A percentile compares a stretch with the other conserved stretches of the same genome.
phyloP scores from a whole-genome alignment of 2,888 invertebrate species.

The Argynnis bischoffii region DNA sequence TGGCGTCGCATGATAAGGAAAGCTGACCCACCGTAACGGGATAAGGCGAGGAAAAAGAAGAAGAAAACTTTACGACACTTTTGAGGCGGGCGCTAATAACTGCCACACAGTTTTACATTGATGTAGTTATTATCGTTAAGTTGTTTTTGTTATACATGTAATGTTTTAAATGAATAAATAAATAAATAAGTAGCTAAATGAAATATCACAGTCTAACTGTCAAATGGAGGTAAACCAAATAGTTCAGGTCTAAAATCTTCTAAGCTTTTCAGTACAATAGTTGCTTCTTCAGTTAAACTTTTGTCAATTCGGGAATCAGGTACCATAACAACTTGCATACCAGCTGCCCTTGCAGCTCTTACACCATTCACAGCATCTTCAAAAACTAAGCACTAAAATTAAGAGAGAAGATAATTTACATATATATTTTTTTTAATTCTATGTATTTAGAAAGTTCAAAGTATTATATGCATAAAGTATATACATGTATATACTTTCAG shows the following conservation, averaged over 20 bases:
- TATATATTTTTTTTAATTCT: neutral
- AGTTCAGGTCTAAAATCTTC: conserved; percentile 91
- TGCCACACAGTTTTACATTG: too few species aligned
- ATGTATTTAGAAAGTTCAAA: neutral
- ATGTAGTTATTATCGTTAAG: too few species aligned
- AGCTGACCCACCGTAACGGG: too few species aligned
- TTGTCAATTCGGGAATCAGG: conserved; percentile 82
- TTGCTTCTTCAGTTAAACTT: conserved; percentile 76
- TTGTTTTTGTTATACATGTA: too few species aligned
- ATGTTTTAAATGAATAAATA: too few species aligned
- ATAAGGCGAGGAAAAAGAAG: too few species aligned
- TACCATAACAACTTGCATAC: conserved; percentile 94
- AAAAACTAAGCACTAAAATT: conserved; percentile 89
- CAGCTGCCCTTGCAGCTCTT: conserved; percentile 87
- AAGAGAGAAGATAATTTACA: neutral
- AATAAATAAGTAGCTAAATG: neutral
- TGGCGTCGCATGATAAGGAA: too few species aligned
- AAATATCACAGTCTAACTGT: conserved; percentile 34
- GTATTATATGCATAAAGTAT: neutral
- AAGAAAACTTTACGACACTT: too few species aligned
- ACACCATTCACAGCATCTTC: conserved; percentile 97
- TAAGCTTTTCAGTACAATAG: conserved; percentile 86
- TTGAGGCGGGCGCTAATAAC: too few species aligned
- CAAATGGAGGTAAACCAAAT: conserved; percentile 91
- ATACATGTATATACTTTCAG: neutral